A percentile compares a stretch with the other conserved stretches of the same genome.
Evolutionary conservation across 92 coral and sea anemone genomes (phyloP).

Genomic region (Epizoanthus ramosus): DNA sequence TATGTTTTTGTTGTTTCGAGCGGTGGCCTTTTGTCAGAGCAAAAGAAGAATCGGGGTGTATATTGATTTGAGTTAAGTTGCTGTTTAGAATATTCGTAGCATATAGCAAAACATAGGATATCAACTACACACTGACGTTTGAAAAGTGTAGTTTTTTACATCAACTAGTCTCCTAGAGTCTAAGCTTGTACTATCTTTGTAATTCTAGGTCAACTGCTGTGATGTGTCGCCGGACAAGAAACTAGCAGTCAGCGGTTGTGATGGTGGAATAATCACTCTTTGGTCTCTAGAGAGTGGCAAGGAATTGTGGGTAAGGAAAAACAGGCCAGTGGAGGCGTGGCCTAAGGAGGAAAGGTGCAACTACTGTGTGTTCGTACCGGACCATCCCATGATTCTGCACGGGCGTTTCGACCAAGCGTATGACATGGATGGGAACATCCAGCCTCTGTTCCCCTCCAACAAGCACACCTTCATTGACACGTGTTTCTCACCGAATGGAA

Average conservation of each 20-base stretch:
- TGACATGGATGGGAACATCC: conserved; percentile 11
- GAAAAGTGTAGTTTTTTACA: too few relatives aligned
- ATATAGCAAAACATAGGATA: too few relatives aligned
- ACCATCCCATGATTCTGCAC: conserved; percentile 35
- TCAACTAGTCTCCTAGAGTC: too few relatives aligned
- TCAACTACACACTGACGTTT: too few relatives aligned
- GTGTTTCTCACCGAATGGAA: conserved; percentile 53
- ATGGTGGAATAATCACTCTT: conserved; percentile 48
- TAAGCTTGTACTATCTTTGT: background rate
- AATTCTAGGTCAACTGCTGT: conserved; percentile 45
- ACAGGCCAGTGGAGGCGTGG: conserved; percentile 49
- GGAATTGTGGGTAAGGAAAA: conserved; percentile 45
- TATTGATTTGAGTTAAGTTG: too few relatives aligned
- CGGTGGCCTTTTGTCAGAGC: too few relatives aligned
- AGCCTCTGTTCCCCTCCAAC: conserved; percentile 32
- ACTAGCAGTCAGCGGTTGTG: conserved; percentile 61
- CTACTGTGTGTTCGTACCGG: conserved; percentile 62
- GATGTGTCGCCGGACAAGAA: conserved; percentile 49
- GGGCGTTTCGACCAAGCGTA: conserved; percentile 56
- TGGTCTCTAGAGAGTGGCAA: conserved; percentile 67
- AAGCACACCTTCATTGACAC: conserved; percentile 52
- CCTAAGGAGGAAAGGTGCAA: conserved; percentile 53
- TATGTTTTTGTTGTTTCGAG: too few relatives aligned
- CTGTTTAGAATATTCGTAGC: too few relatives aligned
- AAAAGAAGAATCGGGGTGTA: too few relatives aligned